phyloP scores from a whole-genome alignment of 2,797 vertebrate species.

The Acanthornis magna region DNA sequence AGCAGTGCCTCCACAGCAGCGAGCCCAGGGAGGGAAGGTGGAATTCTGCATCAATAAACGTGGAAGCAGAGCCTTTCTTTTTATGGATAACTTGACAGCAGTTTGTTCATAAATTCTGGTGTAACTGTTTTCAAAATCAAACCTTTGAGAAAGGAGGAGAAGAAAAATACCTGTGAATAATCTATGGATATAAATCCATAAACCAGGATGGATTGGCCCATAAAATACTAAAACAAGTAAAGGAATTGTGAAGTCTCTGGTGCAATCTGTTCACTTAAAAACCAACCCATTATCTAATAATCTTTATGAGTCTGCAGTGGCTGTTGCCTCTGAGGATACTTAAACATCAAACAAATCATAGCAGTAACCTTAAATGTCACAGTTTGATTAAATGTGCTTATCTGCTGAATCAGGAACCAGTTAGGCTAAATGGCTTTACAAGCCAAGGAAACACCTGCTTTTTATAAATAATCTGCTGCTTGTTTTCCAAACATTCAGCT shows the following conservation, averaged over 20 bases:
- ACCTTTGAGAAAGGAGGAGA: neutral
- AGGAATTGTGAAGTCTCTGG: neutral
- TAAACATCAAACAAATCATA: conserved; percentile 75
- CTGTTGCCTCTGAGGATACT: conserved; percentile 69
- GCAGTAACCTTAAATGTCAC: conserved; percentile 74
- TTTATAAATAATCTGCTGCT: conserved; percentile 73
- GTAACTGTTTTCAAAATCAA: neutral
- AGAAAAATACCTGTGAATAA: neutral
- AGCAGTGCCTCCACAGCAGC: neutral
- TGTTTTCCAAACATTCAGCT: conserved; percentile 72
- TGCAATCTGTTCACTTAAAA: conserved; percentile 57
- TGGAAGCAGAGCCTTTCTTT: neutral
- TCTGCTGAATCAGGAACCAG: conserved; percentile 78
- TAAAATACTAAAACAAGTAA: conserved; percentile 19
- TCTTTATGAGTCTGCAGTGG: conserved; percentile 72
- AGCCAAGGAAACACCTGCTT: conserved; percentile 82
- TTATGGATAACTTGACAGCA: neutral
- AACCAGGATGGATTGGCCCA: neutral
- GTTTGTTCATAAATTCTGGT: neutral
- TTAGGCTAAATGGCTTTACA: conserved; percentile 76
- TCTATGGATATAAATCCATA: conserved; percentile 19
- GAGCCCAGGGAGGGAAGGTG: neutral
- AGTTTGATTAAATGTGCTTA: conserved; percentile 82
- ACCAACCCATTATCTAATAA: conserved; percentile 61
- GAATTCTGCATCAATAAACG: neutral